Evolutionary conservation across 2,888 invertebrate species (phyloP).

Genomic region (Cryptophagus acutangulus): DNA sequence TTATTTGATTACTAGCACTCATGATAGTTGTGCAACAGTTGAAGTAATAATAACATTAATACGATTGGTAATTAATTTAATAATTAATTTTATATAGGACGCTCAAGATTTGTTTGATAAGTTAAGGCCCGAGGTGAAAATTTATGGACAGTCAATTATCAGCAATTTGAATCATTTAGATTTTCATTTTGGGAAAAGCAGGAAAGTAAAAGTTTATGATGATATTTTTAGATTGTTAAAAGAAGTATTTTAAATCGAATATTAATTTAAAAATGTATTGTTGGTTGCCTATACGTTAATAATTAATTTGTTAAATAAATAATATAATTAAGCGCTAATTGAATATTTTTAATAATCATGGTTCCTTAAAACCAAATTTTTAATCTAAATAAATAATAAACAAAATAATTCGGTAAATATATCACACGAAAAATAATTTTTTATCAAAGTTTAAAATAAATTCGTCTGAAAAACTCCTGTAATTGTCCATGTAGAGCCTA

Average conservation of each 20-base stretch:
- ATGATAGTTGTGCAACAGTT: conserved; percentile 7
- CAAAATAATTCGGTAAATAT: too few species aligned
- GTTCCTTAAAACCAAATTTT: too few species aligned
- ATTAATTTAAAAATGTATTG: too few species aligned
- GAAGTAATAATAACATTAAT: neutral
- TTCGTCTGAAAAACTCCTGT: too few species aligned
- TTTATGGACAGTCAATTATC: conserved; percentile 7
- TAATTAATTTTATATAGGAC: conserved; percentile 10
- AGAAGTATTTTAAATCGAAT: neutral
- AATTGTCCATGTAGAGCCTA: too few species aligned
- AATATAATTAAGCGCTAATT: too few species aligned
- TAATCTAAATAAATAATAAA: too few species aligned
- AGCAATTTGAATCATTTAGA: conserved; percentile 8
- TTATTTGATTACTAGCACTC: conserved; percentile 10
- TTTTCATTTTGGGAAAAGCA: conserved; percentile 12
- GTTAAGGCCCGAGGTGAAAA: conserved; percentile 5
- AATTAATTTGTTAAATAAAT: too few species aligned
- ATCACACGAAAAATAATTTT: too few species aligned
- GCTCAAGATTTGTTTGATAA: conserved; percentile 9
- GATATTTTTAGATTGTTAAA: conserved; percentile 1
- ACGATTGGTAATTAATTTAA: neutral
- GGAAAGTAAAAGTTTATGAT: conserved; percentile 6
- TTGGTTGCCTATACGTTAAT: too few species aligned
- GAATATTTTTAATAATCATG: too few species aligned
- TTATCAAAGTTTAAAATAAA: too few species aligned